phyloP scores from a whole-genome alignment of 2,113 vertebrate genomes.

The Takifugu bimaculatus region DNA sequence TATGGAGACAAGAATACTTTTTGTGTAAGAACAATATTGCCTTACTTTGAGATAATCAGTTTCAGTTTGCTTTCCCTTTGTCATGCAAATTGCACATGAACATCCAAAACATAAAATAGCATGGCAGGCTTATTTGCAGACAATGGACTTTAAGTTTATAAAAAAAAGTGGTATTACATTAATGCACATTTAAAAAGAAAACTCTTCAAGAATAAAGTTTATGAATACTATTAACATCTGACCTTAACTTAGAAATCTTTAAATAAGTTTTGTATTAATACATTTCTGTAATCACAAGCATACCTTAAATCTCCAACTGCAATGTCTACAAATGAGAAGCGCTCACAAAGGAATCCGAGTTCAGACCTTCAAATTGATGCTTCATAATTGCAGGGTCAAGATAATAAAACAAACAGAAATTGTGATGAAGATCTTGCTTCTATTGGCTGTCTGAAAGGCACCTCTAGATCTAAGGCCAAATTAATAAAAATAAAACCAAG shows the following conservation, averaged over 20 bases:
- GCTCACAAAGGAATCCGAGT: conserved; percentile 8
- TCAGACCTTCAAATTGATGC: conserved; percentile 26
- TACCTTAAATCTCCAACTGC: conserved; percentile 23
- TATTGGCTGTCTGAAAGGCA: conserved; percentile 40
- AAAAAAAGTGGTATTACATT: conserved; percentile 46
- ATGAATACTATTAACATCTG: conserved; percentile 59
- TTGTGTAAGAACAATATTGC: conserved; percentile 37
- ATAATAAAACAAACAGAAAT: conserved; percentile 19
- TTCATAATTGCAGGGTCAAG: conserved; percentile 12
- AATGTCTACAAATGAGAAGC: conserved; percentile 12
- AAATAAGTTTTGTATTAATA: conserved; percentile 61
- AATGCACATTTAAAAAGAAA: conserved; percentile 39
- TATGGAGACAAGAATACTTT: conserved; percentile 64
- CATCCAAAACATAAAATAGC: conserved; percentile 46
- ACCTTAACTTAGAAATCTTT: conserved; percentile 62
- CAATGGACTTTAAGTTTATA: conserved; percentile 30
- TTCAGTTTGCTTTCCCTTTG: too few relatives aligned
- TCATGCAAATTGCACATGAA: conserved; percentile 58
- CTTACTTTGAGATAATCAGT: conserved; percentile 33
- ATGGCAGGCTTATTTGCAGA: conserved; percentile 33
- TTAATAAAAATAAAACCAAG: conserved; percentile 32
- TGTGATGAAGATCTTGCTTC: background rate
- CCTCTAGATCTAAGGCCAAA: conserved; percentile 37
- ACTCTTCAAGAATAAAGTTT: conserved; percentile 45
- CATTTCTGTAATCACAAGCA: conserved; percentile 31